Percentiles rank a stretch among this genome's conserved stretches.
Evolutionary conservation across 1,140 invertebrate genomes (phyloP).

Genomic region (Caerostris extrusa): DNA sequence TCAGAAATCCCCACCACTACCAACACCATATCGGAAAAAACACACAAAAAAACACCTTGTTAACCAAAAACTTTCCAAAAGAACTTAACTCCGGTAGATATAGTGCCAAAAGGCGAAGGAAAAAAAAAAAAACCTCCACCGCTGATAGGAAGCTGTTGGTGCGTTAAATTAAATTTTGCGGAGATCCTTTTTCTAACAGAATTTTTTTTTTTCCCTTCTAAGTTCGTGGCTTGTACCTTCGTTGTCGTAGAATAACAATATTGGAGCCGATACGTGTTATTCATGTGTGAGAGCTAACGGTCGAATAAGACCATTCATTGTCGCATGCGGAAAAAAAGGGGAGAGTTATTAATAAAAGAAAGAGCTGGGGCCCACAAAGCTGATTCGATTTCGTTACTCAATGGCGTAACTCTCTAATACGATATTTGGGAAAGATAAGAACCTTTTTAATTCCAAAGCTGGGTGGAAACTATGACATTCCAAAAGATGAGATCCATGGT

Average conservation of each 20-base stretch:
- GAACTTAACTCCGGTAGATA: conserved; percentile 71
- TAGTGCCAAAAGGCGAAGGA: background rate
- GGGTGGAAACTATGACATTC: conserved; percentile 1
- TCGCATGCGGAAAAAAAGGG: background rate
- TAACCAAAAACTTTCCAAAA: conserved; percentile 72
- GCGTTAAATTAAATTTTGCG: conserved; percentile 77
- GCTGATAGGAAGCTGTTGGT: conserved; percentile 74
- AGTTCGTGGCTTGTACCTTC: conserved; percentile 74
- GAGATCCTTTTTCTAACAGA: conserved; percentile 61
- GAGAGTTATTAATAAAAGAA: conserved; percentile 75
- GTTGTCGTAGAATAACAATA: conserved; percentile 63
- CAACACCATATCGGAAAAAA: conserved; percentile 64
- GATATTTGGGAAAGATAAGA: conserved; percentile 73
- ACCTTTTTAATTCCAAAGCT: conserved; percentile 61
- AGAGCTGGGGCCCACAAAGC: conserved; percentile 34
- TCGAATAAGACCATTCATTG: conserved; percentile 69
- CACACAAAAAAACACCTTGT: conserved; percentile 46
- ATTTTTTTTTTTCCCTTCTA: conserved; percentile 52
- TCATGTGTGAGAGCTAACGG: conserved; percentile 76
- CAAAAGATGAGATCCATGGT: conserved; percentile 28
- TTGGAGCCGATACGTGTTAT: conserved; percentile 68
- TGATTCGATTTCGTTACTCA: conserved; percentile 75
- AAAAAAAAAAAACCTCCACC: conserved; percentile 50
- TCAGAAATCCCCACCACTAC: background rate
- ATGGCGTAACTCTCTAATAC: conserved; percentile 75